Base-by-base conservation (phyloP, 2,113 vertebrate species). In the Varanus salvator region DNA sequence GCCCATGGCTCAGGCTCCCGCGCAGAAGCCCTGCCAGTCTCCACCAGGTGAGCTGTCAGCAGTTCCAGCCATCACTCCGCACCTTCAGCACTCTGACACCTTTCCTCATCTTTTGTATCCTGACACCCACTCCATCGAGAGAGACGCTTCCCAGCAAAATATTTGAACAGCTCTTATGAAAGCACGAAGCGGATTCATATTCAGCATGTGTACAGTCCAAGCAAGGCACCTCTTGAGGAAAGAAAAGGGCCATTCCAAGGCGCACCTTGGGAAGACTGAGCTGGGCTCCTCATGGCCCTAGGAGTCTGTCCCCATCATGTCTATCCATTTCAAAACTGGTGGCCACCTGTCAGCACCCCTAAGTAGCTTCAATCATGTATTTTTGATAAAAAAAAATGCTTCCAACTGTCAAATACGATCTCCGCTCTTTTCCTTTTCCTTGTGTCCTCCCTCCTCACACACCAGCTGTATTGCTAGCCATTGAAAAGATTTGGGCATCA, bases 111-210 rank as follows among this genome's bases (percentile, higher is more conserved):
- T 86, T 75, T 80, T 0, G 0, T 82, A 76, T 90, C 91, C 91
- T 91, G 91, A 90, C 87, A 85, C 90, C 80, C 78, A 0, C 86
- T 72, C 50, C 14, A 71, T 68, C 31, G 87, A 78, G 91, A 78
- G 91, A 54, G 91, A 88, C 87, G 31, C 29, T 76, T 91, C 87
- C 38, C 77, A 84, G 91, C 77, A 94, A 92, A 94, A 93, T 91
- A 88, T 92, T 92, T 93, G 85, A 93, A 90, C 82, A 85, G 88
- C 75, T 92, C 92, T 95, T 91, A 90, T 89, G 84, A 74, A 90
- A 93, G 89, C 93, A 92, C 69, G 38, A 64, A 87, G 85, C 90
- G 6, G 91, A 89, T 87, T 86, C 87, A 88, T 75, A 89, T 0
- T 17, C 78, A 71, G 57, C 82, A 90, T 23, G 29, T 8, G 2